Conservation (phyloP, 2,888 invertebrate species). For the Epinotia bilunana region DNA sequence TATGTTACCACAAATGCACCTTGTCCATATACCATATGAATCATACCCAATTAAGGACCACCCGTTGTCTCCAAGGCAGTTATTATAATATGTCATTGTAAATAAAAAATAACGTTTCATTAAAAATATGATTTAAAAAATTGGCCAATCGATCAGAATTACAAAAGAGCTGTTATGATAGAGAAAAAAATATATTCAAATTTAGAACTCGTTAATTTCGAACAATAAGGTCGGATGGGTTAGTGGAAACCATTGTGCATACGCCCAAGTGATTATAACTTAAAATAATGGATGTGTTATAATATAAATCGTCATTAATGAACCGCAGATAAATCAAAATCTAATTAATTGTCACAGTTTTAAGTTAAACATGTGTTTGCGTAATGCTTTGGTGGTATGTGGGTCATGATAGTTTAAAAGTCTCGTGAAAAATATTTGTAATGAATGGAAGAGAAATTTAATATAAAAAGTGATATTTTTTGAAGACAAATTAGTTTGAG, state of each 20-base stretch:
- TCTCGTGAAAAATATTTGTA: background rate
- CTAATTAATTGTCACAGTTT: slow-evolving; percentile 55
- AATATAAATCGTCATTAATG: slow-evolving; percentile 50
- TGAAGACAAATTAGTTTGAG: too few relatives aligned
- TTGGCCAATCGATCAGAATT: slow-evolving; percentile 62
- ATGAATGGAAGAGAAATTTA: background rate
- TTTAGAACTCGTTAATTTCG: slow-evolving; percentile 15
- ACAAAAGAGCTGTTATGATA: slow-evolving; percentile 52
- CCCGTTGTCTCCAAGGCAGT: slow-evolving; percentile 53
- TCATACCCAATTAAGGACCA: slow-evolving; percentile 54
- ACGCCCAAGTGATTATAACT: background rate
- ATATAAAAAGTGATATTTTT: too few relatives aligned
- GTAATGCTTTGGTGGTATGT: slow-evolving; percentile 13
- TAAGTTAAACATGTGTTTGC: slow-evolving; percentile 46
- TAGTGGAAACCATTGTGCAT: background rate
- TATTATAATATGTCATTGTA: slow-evolving; percentile 55
- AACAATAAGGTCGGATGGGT: background rate
- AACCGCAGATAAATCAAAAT: slow-evolving; percentile 56
- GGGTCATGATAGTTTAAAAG: background rate
- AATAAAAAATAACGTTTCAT: slow-evolving; percentile 43
- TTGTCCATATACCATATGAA: slow-evolving; percentile 33
- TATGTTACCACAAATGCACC: slow-evolving; percentile 38
- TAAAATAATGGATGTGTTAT: slow-evolving; percentile 20
- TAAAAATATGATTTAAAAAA: slow-evolving; percentile 49
- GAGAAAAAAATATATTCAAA: slow-evolving; percentile 36